phyloP scores from a whole-genome alignment of 2,888 invertebrate species.

The Ochropleura plecta region DNA sequence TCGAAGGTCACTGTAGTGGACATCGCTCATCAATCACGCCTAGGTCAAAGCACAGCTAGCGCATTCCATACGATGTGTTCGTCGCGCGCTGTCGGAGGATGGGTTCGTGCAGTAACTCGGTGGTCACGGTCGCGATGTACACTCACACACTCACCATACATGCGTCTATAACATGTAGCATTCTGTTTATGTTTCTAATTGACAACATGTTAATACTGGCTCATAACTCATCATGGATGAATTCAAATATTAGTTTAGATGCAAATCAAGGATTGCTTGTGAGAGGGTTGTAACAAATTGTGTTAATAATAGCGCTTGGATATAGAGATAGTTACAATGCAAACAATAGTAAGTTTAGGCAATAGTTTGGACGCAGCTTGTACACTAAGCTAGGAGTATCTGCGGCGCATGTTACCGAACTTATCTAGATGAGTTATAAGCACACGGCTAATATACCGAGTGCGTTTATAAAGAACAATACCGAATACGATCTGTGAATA shows the following conservation, averaged over 20 bases:
- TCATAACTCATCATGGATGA: slow-evolving; percentile 30
- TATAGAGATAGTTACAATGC: slow-evolving; percentile 16
- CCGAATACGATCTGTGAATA: neutral
- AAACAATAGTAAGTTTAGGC: neutral
- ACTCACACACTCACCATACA: slow-evolving; percentile 61
- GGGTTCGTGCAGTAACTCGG: slow-evolving; percentile 45
- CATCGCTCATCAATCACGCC: slow-evolving; percentile 77
- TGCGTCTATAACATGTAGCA: slow-evolving; percentile 56
- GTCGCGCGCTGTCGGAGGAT: slow-evolving; percentile 11
- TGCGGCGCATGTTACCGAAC: slow-evolving; percentile 24
- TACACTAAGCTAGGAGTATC: slow-evolving; percentile 8
- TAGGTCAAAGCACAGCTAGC: slow-evolving; percentile 78
- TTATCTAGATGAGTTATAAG: neutral
- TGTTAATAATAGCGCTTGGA: slow-evolving; percentile 29
- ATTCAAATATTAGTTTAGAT: slow-evolving; percentile 50
- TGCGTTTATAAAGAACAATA: neutral
- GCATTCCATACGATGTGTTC: slow-evolving; percentile 64
- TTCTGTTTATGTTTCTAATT: slow-evolving; percentile 50
- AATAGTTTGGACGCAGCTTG: slow-evolving; percentile 18
- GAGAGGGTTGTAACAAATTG: slow-evolving; percentile 1
- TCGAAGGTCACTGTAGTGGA: slow-evolving; percentile 69
- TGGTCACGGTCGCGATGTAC: slow-evolving; percentile 49
- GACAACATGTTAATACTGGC: slow-evolving; percentile 39
- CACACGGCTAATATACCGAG: neutral
- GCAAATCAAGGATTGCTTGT: slow-evolving; percentile 36